Percentiles rank a stretch among this genome's conserved stretches.
Conservation (phyloP, 2,113 vertebrate species). For the Gnathonemus echidnorhynchus region DNA sequence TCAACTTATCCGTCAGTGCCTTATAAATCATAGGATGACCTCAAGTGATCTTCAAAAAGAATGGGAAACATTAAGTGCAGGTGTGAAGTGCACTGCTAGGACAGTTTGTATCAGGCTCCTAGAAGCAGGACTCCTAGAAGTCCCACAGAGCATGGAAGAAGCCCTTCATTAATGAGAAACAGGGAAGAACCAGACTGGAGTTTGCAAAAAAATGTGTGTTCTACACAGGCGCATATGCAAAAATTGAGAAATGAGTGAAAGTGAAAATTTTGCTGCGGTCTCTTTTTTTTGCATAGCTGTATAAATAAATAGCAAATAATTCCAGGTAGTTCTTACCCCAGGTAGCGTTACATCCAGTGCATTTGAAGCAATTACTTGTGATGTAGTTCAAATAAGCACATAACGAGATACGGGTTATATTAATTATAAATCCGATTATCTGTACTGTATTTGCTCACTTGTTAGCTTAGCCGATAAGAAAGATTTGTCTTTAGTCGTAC, state of each 20-base stretch:
- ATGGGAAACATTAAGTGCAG: background rate
- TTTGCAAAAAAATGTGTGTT: background rate
- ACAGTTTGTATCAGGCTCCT: background rate
- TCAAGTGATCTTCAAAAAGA: background rate
- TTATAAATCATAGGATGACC: background rate
- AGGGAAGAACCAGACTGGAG: background rate
- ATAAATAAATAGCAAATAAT: background rate
- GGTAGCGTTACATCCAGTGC: slow-evolving; percentile 14
- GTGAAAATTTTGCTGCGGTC: background rate
- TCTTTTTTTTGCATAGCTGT: background rate
- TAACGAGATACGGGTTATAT: slow-evolving; percentile 21
- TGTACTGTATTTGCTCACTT: slow-evolving; percentile 25
- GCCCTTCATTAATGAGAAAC: background rate
- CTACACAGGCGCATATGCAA: background rate
- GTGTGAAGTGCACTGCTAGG: background rate
- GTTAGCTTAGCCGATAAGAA: slow-evolving; percentile 32
- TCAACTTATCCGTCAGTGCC: background rate
- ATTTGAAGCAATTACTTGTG: slow-evolving; percentile 15
- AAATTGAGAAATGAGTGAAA: background rate
- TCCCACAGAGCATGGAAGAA: background rate
- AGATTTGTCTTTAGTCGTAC: slow-evolving; percentile 29
- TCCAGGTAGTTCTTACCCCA: background rate
- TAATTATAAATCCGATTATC: slow-evolving; percentile 34
- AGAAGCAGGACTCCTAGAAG: background rate
- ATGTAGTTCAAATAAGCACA: slow-evolving; percentile 24